Evolutionary conservation across 1,140 invertebrate genomes (phyloP), one percentile per base, ranked within the genome.

Genomic region (Pseudomyrmex dendroicus): DNA sequence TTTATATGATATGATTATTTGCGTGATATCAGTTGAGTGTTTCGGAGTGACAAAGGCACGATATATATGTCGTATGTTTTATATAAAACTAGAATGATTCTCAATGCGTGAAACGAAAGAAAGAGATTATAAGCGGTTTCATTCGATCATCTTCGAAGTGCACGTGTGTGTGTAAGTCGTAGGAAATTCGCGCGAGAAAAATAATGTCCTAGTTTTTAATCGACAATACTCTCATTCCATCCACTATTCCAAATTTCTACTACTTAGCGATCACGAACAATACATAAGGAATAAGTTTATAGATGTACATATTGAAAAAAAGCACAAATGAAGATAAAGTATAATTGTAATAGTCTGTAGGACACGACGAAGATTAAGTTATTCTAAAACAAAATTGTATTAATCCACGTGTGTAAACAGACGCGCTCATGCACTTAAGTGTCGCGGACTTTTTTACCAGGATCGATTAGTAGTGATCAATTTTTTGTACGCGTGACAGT

Each of bases 221-320:
- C 56, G 89, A 89, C 89, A 89, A 89, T 89, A 89, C 88, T 89
- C 85, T 77, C 76, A 89, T 86, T 89, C 89, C 89, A 89, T 89
- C 89, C 89, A 89, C 84, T 87, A 85, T 87, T 84, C 83, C 86
- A 83, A 87, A 82, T 76, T 64, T 80, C 70, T 80, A 84, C 77
- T 54, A 61, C 25, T 63, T 86, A 86, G 77, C 57, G 15, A 76
- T 68, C 25, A 67, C 52, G 72, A 86, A 86, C 67, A 82, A 66
- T 67, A 66, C 48, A 62, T 72, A 86, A 84, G n/a, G 44, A 35
- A 80, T 68, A 73, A 57, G 74, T 52, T 84, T 61, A 20, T 73
- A 72, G 56, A 70, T 73, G 52, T 70, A 72, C 66, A 72, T 87
- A 72, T 50, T 35, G 5, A 35, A 35, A 86, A 76, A 83, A n/a